Base-by-base conservation (phyloP, 2,888 invertebrate genomes). In the Xanthia icteritia region DNA sequence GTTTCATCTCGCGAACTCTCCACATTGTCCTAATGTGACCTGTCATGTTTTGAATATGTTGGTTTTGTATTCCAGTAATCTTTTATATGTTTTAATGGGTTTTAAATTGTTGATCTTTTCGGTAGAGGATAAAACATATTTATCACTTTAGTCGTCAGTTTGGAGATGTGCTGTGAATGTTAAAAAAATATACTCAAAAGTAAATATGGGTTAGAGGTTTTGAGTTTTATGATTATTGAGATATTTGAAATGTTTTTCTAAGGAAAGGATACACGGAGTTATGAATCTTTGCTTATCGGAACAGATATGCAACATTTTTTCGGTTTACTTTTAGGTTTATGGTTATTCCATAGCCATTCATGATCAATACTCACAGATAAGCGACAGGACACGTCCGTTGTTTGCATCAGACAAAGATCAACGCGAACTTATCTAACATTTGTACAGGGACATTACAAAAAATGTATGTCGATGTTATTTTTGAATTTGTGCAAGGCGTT, bases 401-500 rank as follows among this genome's bases (percentile, higher is more conserved):
- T 96, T 96, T 96, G 94, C 94, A 92, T 93, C 93, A 93, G 93
- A 96, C 95, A 96, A 96, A 95, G 94, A 93, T 92, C 92, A 94
- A 92, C 92, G 93, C 93, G 93, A 94, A 95, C 93, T 94, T 96
- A 96, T 96, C 96, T 94, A 91, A 93, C 90, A 95, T 96, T 96
- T 96, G 95, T 93, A 92, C 93, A 96, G 96, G 94, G 89, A 91
- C 86, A 84, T 84, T 85, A 90, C 94, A 95, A 96, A 96, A 96
- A 96, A 94, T 89, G 88, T 93, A 93, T 88, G 90, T 93, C 92
- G 92, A 94, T 96, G 95, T 96, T 96, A 94, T 96, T 96, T 96
- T 96, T 94, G 94, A 96, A 95, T 96, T 96, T 96, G 96, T 96
- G 96, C 96, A 96, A 96, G 95, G 93, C 94, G 93, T 95, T 94